Conservation (phyloP, 2,888 invertebrate genomes). For the Drosophila anomelani region DNA sequence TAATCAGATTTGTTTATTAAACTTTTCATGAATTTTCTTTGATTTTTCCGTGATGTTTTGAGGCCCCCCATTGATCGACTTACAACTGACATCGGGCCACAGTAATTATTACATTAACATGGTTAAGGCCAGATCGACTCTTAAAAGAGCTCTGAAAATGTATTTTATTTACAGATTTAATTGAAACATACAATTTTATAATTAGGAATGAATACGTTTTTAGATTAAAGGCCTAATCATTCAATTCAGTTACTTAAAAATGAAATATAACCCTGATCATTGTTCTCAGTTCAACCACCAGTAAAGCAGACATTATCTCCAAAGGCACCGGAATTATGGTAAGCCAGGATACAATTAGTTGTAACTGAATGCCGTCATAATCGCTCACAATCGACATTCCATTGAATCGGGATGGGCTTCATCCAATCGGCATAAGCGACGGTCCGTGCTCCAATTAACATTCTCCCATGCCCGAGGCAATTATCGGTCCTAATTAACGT, state of each 20-base stretch:
- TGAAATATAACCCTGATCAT: not conserved
- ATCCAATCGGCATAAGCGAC: conserved; percentile 62
- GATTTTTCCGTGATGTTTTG: conserved; percentile 48
- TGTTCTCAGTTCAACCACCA: too few species aligned
- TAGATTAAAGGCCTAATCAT: not conserved
- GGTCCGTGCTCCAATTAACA: conserved; percentile 68
- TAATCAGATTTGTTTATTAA: conserved; percentile 76
- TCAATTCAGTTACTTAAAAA: not conserved
- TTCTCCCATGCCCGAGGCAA: conserved; percentile 50
- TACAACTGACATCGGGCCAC: conserved; percentile 16
- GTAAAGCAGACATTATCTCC: not conserved
- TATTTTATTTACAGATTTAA: not conserved
- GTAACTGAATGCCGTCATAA: conserved; percentile 26
- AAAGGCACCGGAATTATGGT: not conserved
- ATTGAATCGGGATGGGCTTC: conserved; percentile 20
- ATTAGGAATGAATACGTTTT: too few species aligned
- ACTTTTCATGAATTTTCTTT: conserved; percentile 50
- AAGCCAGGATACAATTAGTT: conserved; percentile 9
- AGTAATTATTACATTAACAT: too few species aligned
- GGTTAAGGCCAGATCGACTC: too few species aligned
- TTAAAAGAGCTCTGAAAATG: too few species aligned
- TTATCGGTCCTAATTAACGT: conserved; percentile 74
- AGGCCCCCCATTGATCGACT: conserved; percentile 41
- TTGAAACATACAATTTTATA: not conserved
- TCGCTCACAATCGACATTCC: conserved; percentile 27